Base-by-base conservation (phyloP, 2,113 vertebrate species). In the Sinocyclocheilus anshuiensis region DNA sequence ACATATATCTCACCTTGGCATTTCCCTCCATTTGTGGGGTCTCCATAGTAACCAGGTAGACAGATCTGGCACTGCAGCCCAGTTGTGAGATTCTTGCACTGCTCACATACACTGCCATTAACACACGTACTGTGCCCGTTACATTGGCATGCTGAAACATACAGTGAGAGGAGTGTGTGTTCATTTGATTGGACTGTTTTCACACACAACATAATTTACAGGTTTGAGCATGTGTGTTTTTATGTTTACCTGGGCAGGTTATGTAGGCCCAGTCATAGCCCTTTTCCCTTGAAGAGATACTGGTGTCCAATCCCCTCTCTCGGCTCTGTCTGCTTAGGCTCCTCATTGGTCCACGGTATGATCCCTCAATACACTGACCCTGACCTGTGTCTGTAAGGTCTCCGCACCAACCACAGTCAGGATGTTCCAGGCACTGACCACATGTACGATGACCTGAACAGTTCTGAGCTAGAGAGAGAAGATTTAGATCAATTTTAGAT, bases 51-150 rank as follows among this genome's bases (percentile, higher is more conserved):
- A 18, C 98, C 98, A 0, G 97, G 95, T 97, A 99, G 97, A 90
- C 98, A 99, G 4, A 96, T 96, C 92, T 99, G 97, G 87, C 98
- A 99, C 45, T 99, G 96, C 0, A 94, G 96, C 11, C 98, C 98
- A 0, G 97, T 97, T 87, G 98, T 99, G 33, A 99, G 95, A 92
- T 99, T 99, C 82, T 95, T 96, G 89, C 98, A 99, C 67, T 99
- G 97, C 81, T 99, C 98, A 8, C 98, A 99, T 71, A 98, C 94
- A 0, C 97, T 98, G 90, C 92, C 94, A 79, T 97, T 97, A 91
- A 98, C 83, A 87, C 98, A 99, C 11, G 97, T 99, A 94, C 98
- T 99, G 92, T 99, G 98, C 79, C 98, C 98, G 4, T 99, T 99
- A 81, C 98, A 99, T 93, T 99, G 98, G 90, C 98, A 99, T 20